A percentile compares a stretch with the other conserved stretches of the same genome.
These are phyloP conservation scores for Leptinotarsa tumamoca DNA, from an alignment of 2,888 invertebrate species.

Conservation along the genomic window DNA sequence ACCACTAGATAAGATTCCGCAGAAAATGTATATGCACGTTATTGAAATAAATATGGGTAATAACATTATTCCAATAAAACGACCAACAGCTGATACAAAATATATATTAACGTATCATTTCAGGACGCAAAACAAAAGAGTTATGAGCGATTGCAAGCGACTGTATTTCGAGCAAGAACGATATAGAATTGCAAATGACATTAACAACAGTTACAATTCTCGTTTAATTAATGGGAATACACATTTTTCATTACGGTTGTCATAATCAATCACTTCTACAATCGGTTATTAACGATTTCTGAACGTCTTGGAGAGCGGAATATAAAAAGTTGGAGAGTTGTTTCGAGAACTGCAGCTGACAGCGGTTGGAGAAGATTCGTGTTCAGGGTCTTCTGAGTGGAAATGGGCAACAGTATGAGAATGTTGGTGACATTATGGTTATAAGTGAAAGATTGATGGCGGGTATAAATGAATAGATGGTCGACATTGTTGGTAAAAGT, in stretches of 20 bases:
- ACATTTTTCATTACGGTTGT: slow-evolving; percentile 19
- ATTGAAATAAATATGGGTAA: slow-evolving; percentile 14
- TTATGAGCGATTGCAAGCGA: not conserved
- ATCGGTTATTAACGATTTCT: slow-evolving; percentile 16
- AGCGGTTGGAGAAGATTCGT: not conserved
- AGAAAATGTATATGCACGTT: slow-evolving; percentile 10
- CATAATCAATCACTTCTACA: slow-evolving; percentile 14
- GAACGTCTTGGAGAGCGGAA: slow-evolving; percentile 12
- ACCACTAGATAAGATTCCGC: not conserved
- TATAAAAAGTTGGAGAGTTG: slow-evolving; percentile 1
- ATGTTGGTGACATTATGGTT: not conserved
- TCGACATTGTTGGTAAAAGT: not conserved
- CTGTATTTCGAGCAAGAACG: slow-evolving; percentile 5
- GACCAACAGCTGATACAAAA: not conserved
- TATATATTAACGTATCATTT: slow-evolving; percentile 4
- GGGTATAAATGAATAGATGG: not conserved
- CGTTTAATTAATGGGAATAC: slow-evolving; percentile 10
- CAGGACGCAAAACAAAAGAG: slow-evolving; percentile 4
- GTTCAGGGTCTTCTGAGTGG: not conserved
- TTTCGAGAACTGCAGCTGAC: slow-evolving; percentile 10
- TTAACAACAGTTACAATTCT: slow-evolving; percentile 1
- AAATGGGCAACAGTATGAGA: not conserved
- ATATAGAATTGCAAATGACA: slow-evolving; percentile 20
- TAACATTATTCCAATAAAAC: slow-evolving; percentile 6
- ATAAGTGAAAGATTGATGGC: not conserved